Percentiles rank a stretch among this genome's conserved stretches.
Evolutionary conservation across 2,113 vertebrate species (phyloP).

Genomic region (Cariama cristata): DNA sequence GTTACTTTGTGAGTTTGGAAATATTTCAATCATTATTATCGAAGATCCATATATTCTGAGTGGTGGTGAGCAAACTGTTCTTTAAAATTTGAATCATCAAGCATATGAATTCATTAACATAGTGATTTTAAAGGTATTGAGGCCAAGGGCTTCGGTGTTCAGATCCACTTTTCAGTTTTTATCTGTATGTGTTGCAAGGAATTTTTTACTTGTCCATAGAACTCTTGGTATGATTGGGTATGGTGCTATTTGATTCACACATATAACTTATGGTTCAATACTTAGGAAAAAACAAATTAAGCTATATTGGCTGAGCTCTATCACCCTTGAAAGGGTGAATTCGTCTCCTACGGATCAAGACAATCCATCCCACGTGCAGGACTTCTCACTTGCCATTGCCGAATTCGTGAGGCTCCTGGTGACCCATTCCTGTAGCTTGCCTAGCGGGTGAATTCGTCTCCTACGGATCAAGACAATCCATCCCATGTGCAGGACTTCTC

Average conservation of each 20-base stretch:
- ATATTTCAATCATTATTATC: neutral
- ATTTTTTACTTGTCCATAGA: neutral
- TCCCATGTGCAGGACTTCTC: neutral
- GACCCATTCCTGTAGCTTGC: neutral
- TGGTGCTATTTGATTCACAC: neutral
- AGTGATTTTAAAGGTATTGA: neutral
- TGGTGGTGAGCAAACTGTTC: neutral
- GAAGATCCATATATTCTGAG: neutral
- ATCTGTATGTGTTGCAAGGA: neutral
- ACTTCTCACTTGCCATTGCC: neutral
- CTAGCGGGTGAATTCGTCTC: no score
- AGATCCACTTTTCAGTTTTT: neutral
- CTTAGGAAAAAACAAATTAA: neutral
- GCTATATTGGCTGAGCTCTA: neutral
- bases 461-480: no score
- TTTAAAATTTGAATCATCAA: neutral
- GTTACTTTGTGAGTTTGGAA: neutral
- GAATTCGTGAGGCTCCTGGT: neutral
- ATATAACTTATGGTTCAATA: neutral
- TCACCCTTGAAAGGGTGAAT: neutral
- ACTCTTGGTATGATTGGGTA: neutral
- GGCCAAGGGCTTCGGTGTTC: neutral
- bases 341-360: neutral
- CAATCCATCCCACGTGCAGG: neutral
- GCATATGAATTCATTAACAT: neutral